Base-by-base conservation (phyloP, 2,888 invertebrate genomes). In the Hyles lineata region DNA sequence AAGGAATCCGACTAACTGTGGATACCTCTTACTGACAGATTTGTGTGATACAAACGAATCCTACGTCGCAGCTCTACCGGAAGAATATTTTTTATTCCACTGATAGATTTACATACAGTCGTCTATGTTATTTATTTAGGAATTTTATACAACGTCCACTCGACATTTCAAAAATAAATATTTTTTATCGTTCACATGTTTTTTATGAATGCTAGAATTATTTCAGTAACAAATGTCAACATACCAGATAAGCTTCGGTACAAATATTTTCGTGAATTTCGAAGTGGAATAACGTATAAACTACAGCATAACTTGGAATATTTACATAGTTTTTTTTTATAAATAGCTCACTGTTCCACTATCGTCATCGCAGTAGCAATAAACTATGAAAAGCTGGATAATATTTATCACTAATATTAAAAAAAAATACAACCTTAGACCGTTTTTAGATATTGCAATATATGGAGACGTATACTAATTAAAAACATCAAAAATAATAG, bases 41-140 rank as follows among this genome's bases (percentile, higher is more conserved):
- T 93, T 93, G 93, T 93, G 92, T 88, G 86, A 88, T 87, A 89
- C 90, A 89, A 85, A 87, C 88, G 87, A 87, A 88, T 89, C 84
- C 82, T 85, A 84, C 86, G 85, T 76, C 73, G 79, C 50, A 50
- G 7, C 50, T 50, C 67, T 77, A 75, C 83, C 84, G 87, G 87
- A 88, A 85, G 85, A 84, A 79, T 82, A 82, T 87, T 89, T 87
- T 76, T 83, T 79, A 59, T 75, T 73, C 73, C 80, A 82, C 77
- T 84, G 87, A 88, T 82, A 82, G 85, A 86, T 88, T 86, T 85
- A 85, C 79, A 82, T 83, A 78, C 59, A 7, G 19, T 23, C 62
- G 32, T 25, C 50, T 50, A 74, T 79, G 80, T 79, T 78, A 80
- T 82, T 81, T 75, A 78, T 81, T 78, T 79, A 82, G 77, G 74